These are phyloP conservation scores for Actinopyga echinites DNA, from an alignment of 53 echinoderm and acorn worm genomes.

Conservation along the genomic window DNA sequence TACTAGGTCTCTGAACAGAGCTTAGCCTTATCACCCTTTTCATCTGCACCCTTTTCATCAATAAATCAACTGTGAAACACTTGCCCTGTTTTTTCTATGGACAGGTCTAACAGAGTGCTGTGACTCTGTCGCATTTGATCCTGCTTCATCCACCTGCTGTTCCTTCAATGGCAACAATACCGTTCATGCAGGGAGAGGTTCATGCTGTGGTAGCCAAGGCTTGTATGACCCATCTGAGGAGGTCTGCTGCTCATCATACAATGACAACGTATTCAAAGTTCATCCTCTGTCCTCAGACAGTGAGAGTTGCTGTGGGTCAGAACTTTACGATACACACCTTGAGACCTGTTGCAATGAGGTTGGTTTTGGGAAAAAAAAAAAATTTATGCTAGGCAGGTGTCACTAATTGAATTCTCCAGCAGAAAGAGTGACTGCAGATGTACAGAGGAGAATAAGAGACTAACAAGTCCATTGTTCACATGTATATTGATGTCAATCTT, in stretches of 20 bases:
- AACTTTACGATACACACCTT: constrained; percentile 14
- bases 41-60: no score
- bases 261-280: background rate
- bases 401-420: no score
- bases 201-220: constrained; percentile 57
- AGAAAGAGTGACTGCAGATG: no score
- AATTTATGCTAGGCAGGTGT: no score
- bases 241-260: constrained; percentile 54
- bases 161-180: background rate
- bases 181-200: background rate
- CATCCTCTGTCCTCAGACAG: background rate
- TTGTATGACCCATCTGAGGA: constrained; percentile 42
- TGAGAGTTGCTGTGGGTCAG: constrained; percentile 49
- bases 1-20: no score
- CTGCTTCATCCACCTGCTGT: constrained; percentile 55
- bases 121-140: constrained; percentile 59
- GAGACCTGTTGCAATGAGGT: constrained; percentile 33
- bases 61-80: background rate
- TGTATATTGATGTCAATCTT: no score
- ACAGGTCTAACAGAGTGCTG: constrained; percentile 57
- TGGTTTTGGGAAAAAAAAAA: background rate
- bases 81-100: background rate
- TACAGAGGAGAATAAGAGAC: no score
- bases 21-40: no score
- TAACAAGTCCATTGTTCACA: no score